Evolutionary conservation across 2,797 vertebrate species (phyloP), one percentile per base, ranked within the genome.

Genomic region (Rhyacichthys aspro): DNA sequence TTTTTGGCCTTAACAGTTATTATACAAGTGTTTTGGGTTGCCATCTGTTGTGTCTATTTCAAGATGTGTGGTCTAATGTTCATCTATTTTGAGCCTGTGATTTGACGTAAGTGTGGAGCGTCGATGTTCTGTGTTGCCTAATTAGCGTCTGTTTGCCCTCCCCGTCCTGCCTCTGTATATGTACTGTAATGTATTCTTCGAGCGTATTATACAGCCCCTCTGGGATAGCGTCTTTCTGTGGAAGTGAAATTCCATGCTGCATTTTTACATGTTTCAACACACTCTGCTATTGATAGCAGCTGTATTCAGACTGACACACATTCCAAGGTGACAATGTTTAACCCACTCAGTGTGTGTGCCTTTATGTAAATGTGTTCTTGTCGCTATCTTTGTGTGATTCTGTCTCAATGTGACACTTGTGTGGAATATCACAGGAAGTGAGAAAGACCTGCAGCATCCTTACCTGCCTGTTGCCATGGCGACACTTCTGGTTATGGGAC

Each of bases 381-480:
- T 14, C 0, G 4, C 50, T 39, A 32, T 46, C n/a, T 14, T 12
- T 23, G 52, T 50, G 55, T 17, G 14, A 47, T 23, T 57, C 43
- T 41, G 44, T 38, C 7, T 66, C 47, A 8, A 5, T 49, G 9
- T 57, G 63, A 56, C 41, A 59, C 48, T 41, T 58, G 55, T 60
- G 76, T 65, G 34, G 16, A 65, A 74, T 74, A 84, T 83, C 67
- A 65, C 73, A 86, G 78, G 76, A 85, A 88, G 79, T 70, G 57
- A 78, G 72, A 83, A 65, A 63, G 70, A 76, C 67, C 61, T 75
- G 63, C 74, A 85, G 65, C 76, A 80, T 79, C 78, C 74, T 76
- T 67, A 66, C 75, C 76, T 74, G 79, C 55, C 67, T 86, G 90
- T 91, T 93, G 85, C 90, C 76, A 92, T 91, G 83, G 86, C 3